These are phyloP conservation scores for Apocrypta bakeri DNA, from an alignment of 1,140 invertebrate species.

Conservation along the genomic window DNA sequence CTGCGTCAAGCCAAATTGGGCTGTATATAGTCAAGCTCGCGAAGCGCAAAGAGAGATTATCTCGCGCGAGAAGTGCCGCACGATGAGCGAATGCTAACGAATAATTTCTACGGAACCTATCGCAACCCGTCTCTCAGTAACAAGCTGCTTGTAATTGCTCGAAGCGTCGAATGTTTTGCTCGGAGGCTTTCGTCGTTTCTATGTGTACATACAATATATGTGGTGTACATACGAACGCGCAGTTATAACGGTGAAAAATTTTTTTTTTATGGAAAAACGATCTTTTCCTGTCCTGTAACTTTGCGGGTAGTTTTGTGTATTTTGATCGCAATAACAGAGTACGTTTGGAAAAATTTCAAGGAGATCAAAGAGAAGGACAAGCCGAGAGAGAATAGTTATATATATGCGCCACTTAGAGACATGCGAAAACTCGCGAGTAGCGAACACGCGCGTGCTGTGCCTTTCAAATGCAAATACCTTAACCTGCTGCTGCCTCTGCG, in stretches of 20 bases:
- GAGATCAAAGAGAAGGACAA: slow-evolving; percentile 19
- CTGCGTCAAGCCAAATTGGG: not conserved
- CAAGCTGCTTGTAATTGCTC: too few relatives aligned
- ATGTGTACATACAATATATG: too few relatives aligned
- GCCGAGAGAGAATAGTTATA: not conserved
- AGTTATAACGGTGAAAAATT: slow-evolving; percentile 11
- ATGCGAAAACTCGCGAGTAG: slow-evolving; percentile 7
- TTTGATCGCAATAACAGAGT: not conserved
- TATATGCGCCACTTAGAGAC: not conserved
- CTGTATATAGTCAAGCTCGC: not conserved
- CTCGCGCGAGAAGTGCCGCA: not conserved
- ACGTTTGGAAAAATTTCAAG: not conserved
- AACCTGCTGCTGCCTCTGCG: slow-evolving; percentile 22
- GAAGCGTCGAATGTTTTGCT: not conserved
- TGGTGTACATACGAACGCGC: not conserved
- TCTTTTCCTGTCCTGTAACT: not conserved
- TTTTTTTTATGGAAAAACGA: not conserved
- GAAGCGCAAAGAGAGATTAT: not conserved
- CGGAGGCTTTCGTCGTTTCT: not conserved
- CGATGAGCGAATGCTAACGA: not conserved
- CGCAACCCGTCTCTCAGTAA: not conserved
- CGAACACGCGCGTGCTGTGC: not conserved
- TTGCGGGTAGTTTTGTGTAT: too few relatives aligned
- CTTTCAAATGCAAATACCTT: slow-evolving; percentile 37
- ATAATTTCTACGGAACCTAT: slow-evolving; percentile 8